Percentiles rank a stretch among this genome's conserved stretches.
Evolutionary conservation across 2,888 invertebrate species (phyloP).

Genomic region (Neoascia interrupta): DNA sequence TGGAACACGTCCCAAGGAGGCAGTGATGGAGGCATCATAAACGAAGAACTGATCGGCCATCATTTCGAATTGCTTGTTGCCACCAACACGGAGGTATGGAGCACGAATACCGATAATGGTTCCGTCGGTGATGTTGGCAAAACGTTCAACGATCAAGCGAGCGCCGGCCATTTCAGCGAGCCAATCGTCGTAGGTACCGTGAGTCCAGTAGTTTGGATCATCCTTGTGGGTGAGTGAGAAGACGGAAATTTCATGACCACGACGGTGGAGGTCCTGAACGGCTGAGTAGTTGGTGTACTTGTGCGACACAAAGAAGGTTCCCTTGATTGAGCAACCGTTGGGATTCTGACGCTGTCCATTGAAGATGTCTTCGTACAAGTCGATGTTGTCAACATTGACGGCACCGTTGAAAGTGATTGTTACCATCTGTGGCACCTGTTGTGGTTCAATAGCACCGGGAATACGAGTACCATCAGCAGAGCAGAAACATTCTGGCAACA

Average conservation of each 20-base stretch:
- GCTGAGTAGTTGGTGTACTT: conserved; percentile 95
- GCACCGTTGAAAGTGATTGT: conserved; percentile 96
- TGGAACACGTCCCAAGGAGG: conserved; percentile 92
- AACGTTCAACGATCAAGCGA: conserved; percentile 91
- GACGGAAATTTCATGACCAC: conserved; percentile 94
- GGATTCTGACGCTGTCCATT: conserved; percentile 91
- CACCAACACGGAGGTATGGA: conserved; percentile 93
- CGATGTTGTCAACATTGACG: conserved; percentile 95
- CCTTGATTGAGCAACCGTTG: conserved; percentile 93
- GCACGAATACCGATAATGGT: conserved; percentile 94
- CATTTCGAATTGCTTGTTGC: conserved; percentile 97
- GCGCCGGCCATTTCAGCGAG: conserved; percentile 96
- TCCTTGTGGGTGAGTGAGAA: conserved; percentile 96
- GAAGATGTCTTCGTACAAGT: conserved; percentile 94
- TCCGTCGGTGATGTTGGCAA: conserved; percentile 94
- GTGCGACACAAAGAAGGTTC: conserved; percentile 95
- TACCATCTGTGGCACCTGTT: conserved; percentile 95
- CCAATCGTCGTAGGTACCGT: conserved; percentile 94
- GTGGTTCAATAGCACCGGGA: conserved; percentile 90
- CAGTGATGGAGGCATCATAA: conserved; percentile 96
- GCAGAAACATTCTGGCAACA: conserved; percentile 94
- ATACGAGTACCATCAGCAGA: conserved; percentile 95
- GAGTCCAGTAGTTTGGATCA: conserved; percentile 93
- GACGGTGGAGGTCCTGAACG: conserved; percentile 92
- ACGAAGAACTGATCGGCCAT: conserved; percentile 97